Base-by-base conservation (phyloP, 2,888 invertebrate genomes). In the Agonum fuliginosum region DNA sequence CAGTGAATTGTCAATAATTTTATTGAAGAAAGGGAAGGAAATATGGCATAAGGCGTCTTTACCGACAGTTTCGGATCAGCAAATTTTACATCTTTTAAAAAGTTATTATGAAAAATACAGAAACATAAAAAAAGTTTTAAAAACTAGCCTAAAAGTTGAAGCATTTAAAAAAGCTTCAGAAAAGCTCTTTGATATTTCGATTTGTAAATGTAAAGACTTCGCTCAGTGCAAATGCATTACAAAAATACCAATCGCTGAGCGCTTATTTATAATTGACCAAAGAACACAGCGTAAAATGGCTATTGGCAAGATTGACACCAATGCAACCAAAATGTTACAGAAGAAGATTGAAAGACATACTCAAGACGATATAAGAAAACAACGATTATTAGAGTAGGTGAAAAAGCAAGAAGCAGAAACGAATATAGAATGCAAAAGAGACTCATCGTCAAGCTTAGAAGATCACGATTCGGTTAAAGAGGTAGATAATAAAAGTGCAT, bases 271-370 rank as follows among this genome's bases (percentile, higher is more conserved):
- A 17, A 20, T 22, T 6, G 78, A 78, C 34, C 76, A 77, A 24
- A 69, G 78, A 58, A 58, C n/a, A 12, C 24, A 27, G 34, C 14
- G 76, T 27, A 77, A 58, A 77, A 77, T 78, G 76, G 41, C 27
- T 17, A 77, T 77, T 2, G 76, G 43, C 0, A 24, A 22, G 10
- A 22, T 76, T 4, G 76, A 76, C 30, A 24, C 43, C 37, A 27
- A 46, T 43, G 24, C 27, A 6, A 37, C 4, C 10, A 1, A n/a
- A 77, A 77, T 19, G 4, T 30, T 8, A 30, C 30, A 30, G 30
- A 30, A 48, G 19, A 20, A 10, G 4, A 24, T 19, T 3, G 20
- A 54, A 54, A 41, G 20, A 17, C 20, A 19, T 8, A 20, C 3
- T 3, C 12, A 34, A 77, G 22, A 74, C 20, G n/a, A 17, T n/a